These are phyloP conservation scores for Dynastes tityus DNA, from an alignment of 2,888 invertebrate species.

Conservation along the genomic window DNA sequence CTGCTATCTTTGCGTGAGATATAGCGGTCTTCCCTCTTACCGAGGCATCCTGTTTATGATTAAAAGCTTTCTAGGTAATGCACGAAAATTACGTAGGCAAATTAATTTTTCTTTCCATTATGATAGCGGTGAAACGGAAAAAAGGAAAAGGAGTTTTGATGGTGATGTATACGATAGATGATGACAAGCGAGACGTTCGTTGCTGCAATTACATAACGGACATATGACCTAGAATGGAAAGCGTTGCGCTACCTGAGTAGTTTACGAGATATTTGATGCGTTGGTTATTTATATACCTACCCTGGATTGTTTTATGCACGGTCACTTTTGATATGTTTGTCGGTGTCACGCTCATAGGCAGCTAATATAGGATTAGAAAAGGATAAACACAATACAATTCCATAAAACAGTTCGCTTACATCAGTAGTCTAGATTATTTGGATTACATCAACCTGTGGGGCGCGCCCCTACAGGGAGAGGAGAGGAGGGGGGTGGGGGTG, in stretches of 20 bases:
- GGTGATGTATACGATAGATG: conserved; percentile 19
- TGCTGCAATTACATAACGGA: neutral
- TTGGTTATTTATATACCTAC: conserved; percentile 73
- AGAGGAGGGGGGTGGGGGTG: no score
- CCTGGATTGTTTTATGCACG: conserved; percentile 55
- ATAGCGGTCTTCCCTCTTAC: neutral
- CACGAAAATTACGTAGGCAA: conserved; percentile 29
- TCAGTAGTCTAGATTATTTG: no score
- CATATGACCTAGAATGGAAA: neutral
- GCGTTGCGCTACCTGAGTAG: neutral
- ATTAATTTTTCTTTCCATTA: conserved; percentile 36
- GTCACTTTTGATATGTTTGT: no score
- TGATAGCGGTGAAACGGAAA: conserved; percentile 1
- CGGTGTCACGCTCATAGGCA: no score
- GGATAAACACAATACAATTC: no score
- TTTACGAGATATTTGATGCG: conserved; percentile 62
- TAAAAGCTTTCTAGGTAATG: conserved; percentile 30
- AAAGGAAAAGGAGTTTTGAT: conserved; percentile 3
- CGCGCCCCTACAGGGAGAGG: no score
- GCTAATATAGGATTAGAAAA: no score
- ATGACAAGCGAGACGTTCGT: conserved; percentile 14
- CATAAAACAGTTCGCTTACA: no score
- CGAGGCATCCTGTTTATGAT: neutral
- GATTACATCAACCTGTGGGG: no score
- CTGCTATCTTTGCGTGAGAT: neutral